Evolutionary conservation across 2,113 vertebrate species (phyloP).

Genomic region (Salvelinus sp.): DNA sequence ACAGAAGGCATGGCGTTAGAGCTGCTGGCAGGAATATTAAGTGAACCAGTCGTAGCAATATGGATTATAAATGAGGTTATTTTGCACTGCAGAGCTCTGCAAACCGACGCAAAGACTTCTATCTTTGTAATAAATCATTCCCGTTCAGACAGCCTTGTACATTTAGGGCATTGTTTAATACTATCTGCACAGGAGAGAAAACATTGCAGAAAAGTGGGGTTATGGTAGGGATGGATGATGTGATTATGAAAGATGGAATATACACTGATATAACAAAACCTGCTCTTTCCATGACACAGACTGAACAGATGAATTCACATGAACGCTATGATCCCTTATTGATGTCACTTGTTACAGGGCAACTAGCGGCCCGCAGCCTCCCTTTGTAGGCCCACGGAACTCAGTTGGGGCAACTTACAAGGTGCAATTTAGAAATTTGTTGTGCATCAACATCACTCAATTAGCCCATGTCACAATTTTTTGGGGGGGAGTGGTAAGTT

Average conservation of each 20-base stretch:
- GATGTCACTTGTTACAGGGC: too few relatives aligned
- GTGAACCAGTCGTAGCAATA: slow-evolving; percentile 76
- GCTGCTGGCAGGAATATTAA: slow-evolving; percentile 83
- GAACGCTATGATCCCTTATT: too few relatives aligned
- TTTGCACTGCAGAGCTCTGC: slow-evolving; percentile 79
- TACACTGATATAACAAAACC: not conserved
- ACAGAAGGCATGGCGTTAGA: slow-evolving; percentile 72
- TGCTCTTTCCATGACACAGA: too few relatives aligned
- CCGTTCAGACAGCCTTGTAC: slow-evolving; percentile 77
- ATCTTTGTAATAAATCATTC: slow-evolving; percentile 85
- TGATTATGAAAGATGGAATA: slow-evolving; percentile 74
- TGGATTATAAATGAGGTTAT: slow-evolving; percentile 87
- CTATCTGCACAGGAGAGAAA: slow-evolving; percentile 73
- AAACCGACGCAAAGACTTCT: slow-evolving; percentile 77
- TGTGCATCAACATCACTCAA: too few relatives aligned
- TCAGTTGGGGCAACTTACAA: too few relatives aligned
- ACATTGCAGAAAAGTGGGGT: slow-evolving; percentile 70
- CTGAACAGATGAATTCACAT: too few relatives aligned
- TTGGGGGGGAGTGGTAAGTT: too few relatives aligned
- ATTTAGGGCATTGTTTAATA: slow-evolving; percentile 84
- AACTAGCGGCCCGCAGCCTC: too few relatives aligned
- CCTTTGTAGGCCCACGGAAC: too few relatives aligned
- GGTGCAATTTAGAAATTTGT: too few relatives aligned
- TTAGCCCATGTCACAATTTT: too few relatives aligned
- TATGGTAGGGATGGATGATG: slow-evolving; percentile 56